Evolutionary conservation across 2,113 vertebrate genomes (phyloP), one percentile per base, ranked within the genome.

Genomic region (Engystomops pustulosus): DNA sequence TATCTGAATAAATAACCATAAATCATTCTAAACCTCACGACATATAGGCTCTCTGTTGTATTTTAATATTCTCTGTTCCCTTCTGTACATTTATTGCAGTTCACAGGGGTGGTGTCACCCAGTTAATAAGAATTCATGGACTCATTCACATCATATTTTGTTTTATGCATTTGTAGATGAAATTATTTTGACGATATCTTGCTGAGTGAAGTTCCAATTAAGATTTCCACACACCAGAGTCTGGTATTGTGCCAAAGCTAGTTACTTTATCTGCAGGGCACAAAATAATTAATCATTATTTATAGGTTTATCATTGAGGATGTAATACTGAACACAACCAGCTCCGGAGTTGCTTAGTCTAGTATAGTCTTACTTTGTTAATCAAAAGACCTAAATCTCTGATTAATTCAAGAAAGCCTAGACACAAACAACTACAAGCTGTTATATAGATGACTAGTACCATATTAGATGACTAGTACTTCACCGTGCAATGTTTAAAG

Each of bases 131-230:
- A 41, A 5, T 4, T 8, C 8, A 41, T 41, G 38, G 38, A 4
- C 38, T 41, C 8, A 41, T 41, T 41, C 38, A 41, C 38, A 41
- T 81, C 45, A 36, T 4, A 41, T 41, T 41, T 8, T 71, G 65
- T 81, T 71, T 70, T 18, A n/a, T 53, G 62, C 81, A 49, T 75
- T 83, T 76, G 10, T 27, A 83, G 81, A 75, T 65, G 20, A 49
- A 83, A 75, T 83, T 65, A 76, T 62, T 51, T 20, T 51, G 53
- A 77, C 15, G 58, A 84, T 27, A 44, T 44, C 58, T 68, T 77
- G 72, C 81, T 68, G 81, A 84, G 72, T 14, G n/a, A 12, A 84
- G n/a, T 47, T 68, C 72, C 81, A 84, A 84, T 77, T 84, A 84
- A 67, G 58, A 51, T 36, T 51, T 84, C 58, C 25, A 49, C 47